Base-by-base conservation (phyloP, 2,797 vertebrate species). In the Simalia tracyae region DNA sequence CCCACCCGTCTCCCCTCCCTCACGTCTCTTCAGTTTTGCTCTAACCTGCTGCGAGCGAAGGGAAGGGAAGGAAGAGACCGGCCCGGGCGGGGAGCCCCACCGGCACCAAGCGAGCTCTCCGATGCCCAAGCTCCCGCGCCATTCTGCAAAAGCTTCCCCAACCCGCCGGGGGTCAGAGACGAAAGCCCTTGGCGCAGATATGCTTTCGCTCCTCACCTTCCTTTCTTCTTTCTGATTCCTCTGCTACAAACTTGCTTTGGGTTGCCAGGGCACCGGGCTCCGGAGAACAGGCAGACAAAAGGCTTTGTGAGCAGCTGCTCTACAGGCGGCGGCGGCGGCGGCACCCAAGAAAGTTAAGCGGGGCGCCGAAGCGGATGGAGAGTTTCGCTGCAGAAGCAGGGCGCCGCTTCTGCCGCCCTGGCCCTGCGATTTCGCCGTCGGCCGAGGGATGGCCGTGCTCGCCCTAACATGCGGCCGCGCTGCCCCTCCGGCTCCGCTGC, bases 391-490 rank as follows among this genome's bases (percentile, higher is more conserved):
- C 63, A 84, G 4, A 36, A 76, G 66, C 46, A 36, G 42, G 14
- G 2, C 88, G 46, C 1, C 22, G 50, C 76, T 11, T 89, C 87
- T 66, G 5, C 68, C 36, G 63, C 57, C 19, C 42, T 91, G 4
- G 88, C 88, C 8, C 91, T 24, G 86, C 87, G 22, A 92, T 86
- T 1, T 22, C 86, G 87, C 17, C 68, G 93, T 64, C 72, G 91
- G 91, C 89, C 86, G 86, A 91, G 93, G 91, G 96, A 94, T 93
- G 95, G 95, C 93, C 81, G 28, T 31, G 87, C 95, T 95, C 92
- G 93, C 96, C 92, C 93, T 96, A 96, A 93, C 93, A 97, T 97
- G 96, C 94, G 46, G 92, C 93, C 91, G 84, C 68, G 66, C 94
- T 66, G 84, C 93, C 90, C 15, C 88, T 10, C 26, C 86, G 42